Evolutionary conservation across 2,113 vertebrate species (phyloP), one percentile per base, ranked within the genome.

Genomic region (Laterallus jamaicensis): DNA sequence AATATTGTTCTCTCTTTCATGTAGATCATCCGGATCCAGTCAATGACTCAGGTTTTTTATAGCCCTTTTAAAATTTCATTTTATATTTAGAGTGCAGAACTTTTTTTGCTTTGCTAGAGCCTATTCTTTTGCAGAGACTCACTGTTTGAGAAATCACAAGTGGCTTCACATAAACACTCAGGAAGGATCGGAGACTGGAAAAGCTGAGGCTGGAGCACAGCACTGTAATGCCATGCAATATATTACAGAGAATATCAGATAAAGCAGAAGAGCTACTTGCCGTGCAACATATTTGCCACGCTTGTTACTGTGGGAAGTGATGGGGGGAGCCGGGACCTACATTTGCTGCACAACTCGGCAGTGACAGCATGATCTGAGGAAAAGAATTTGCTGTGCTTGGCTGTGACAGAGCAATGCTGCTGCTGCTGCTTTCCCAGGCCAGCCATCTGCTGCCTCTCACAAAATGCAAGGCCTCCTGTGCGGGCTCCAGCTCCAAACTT

Each of bases 1-100:
- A 90, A 83, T 94, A 75, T 85, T 96, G 70, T 88, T 85, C 66
- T 94, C 78, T 82, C 77, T 97, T 95, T 95, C 91, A 97, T 94
- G 82, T 56, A 74, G 80, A 92, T 82, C 68, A 95, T 95, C 92
- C 44, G 14, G 84, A 90, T 75, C 75, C 77, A 75, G 62, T 35
- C 69, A 88, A 76, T 91, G 12, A 87, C 13, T 66, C 86, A 86
- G 74, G 74, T 63, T 80, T 83, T 96, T 91, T 60, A 84, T 85
- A 88, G 58, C 21, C 56, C 58, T 86, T 95, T 92, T 47, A 79
- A 92, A 93, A 93, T 73, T 90, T 93, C 39, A 28, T 88, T 74
- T 86, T 91, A 89, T 95, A 87, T 96, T 89, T 93, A 82, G 77
- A 93, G 29, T 56, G 62, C 49, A 95, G 86, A 88, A 81, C n/a